Evolutionary conservation across 2,113 vertebrate genomes (phyloP).

Genomic region (Lophura nycthemera): DNA sequence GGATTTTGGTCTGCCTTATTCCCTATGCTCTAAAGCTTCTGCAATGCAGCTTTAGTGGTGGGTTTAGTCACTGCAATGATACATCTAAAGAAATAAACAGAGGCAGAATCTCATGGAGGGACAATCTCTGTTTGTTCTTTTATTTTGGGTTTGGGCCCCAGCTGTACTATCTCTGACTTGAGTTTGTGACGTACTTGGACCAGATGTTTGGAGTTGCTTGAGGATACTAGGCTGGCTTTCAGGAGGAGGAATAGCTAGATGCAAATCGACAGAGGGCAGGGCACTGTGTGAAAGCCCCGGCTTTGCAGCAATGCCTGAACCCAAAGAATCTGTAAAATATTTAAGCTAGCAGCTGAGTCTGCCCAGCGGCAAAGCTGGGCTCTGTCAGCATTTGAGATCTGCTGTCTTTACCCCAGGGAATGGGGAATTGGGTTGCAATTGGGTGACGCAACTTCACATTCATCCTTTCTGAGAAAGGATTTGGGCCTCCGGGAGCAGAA

Average conservation of each 20-base stretch:
- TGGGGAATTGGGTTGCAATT: neutral
- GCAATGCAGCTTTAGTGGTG: neutral
- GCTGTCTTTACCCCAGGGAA: neutral
- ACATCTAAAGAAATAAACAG: neutral
- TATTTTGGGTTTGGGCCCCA: neutral
- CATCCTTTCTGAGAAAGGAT: neutral
- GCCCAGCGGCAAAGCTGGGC: neutral
- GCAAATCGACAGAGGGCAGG: neutral
- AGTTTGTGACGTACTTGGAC: neutral
- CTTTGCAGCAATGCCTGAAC: neutral
- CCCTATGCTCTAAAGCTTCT: neutral
- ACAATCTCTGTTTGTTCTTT: neutral
- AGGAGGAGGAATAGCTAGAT: neutral
- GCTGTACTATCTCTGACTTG: neutral
- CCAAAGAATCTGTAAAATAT: neutral
- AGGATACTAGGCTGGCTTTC: neutral
- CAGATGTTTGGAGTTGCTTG: neutral
- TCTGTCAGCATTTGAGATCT: accelerated
- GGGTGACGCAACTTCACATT: neutral
- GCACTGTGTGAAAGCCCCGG: neutral
- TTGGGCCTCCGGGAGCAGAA: neutral
- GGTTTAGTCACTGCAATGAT: neutral
- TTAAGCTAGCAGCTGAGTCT: neutral
- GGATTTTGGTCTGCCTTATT: neutral
- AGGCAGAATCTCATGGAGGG: neutral